Evolutionary conservation across 2,888 invertebrate species (phyloP), one percentile per base, ranked within the genome.

Genomic region (Idaea dimidiata): DNA sequence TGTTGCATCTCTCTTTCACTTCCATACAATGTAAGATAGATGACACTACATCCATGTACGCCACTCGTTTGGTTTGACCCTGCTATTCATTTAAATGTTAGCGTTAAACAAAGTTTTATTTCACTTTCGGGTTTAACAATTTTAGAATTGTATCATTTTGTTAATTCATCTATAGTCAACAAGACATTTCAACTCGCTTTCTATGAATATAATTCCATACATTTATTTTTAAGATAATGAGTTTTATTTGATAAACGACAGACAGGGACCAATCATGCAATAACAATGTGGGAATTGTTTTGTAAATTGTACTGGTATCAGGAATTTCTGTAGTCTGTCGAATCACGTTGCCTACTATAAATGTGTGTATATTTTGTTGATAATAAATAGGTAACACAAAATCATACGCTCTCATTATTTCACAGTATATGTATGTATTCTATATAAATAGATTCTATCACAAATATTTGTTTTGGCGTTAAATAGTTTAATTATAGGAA

Each of bases 301-400:
- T 14, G 32, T 8, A 32, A 32, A 32, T 14, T 2, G 43, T 43
- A 14, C 10, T 43, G 43, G 14, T 10, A 43, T 43, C 43, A 14
- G 43, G 43, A 43, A 43, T 43, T 43, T 43, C 43, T 43, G 3
- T 57, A 24, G 59, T 65, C 57, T 58, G 55, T 62, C 33, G 53
- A 32, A 43, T 43, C 43, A 43, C 8, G 10, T 43, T 57, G 53
- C n/a, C 14, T 43, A 43, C 8, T 14, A 43, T 43, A 43, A 43
- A 14, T 43, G 54, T 18, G 33, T 64, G 62, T 64, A 58, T 62
- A 62, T 64, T 64, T 62, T 57, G 61, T 64, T 53, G 54, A n/a
- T 18, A 17, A 62, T 14, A 54, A 24, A 24, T 18, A 56, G 33
- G n/a, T 43, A 61, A 55, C 55, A 61, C 54, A 57, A 59, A 18